A percentile compares a stretch with the other conserved stretches of the same genome.
Evolutionary conservation across 2,113 vertebrate genomes (phyloP).

Genomic region (Ascaphus truei): DNA sequence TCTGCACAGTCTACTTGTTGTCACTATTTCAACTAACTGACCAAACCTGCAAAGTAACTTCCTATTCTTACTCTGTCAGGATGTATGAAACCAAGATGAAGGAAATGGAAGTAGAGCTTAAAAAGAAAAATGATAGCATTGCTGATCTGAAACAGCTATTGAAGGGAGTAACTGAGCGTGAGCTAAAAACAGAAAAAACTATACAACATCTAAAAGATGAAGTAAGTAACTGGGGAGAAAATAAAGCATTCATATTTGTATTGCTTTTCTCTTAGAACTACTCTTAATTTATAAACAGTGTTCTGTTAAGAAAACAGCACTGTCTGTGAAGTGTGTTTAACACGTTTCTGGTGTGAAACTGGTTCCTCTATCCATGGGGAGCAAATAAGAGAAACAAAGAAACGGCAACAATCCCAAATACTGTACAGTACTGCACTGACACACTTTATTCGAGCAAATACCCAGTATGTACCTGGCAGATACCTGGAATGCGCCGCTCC

Average conservation of each 20-base stretch:
- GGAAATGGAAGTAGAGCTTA: constrained; percentile 75
- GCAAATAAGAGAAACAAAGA: no score
- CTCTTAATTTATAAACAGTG: no score
- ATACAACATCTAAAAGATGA: constrained; percentile 68
- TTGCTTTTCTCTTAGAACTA: not conserved
- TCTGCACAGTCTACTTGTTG: not conserved
- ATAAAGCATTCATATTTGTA: no score
- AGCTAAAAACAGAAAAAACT: constrained; percentile 58
- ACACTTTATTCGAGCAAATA: no score
- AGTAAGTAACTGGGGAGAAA: constrained; percentile 67
- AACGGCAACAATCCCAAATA: no score
- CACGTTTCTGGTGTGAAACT: no score
- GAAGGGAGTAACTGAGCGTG: constrained; percentile 64
- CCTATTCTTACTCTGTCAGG: constrained; percentile 52
- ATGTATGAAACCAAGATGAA: constrained; percentile 88
- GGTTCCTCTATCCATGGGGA: no score
- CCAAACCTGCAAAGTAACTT: not conserved
- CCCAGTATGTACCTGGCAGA: no score
- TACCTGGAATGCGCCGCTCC: no score
- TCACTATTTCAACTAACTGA: not conserved
- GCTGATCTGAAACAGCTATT: constrained; percentile 70
- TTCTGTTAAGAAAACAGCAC: no score
- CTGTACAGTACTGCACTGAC: no score
- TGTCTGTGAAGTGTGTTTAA: no score
- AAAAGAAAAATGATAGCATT: constrained; percentile 70